Evolutionary conservation across 2,888 invertebrate species (phyloP).

Genomic region (Laspeyria flexula): DNA sequence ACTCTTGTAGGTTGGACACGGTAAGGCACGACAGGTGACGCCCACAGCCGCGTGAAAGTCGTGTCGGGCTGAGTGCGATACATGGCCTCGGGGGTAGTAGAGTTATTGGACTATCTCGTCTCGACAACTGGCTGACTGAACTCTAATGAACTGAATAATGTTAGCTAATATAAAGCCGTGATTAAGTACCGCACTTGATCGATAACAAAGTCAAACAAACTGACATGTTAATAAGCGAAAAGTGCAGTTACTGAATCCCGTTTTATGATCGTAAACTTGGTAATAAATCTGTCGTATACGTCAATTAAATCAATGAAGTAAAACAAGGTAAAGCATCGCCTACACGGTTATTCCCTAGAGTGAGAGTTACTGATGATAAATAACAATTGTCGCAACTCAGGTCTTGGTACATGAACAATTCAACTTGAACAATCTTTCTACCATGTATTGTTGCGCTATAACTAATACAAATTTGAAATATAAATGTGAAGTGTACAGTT

Average conservation of each 20-base stretch:
- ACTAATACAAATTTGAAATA: background rate
- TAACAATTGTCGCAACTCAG: constrained; percentile 28
- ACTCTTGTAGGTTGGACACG: constrained; percentile 43
- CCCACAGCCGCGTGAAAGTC: constrained; percentile 70
- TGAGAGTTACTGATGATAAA: constrained; percentile 16
- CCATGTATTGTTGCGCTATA: background rate
- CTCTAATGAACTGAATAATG: constrained; percentile 43
- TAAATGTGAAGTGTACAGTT: constrained; percentile 3
- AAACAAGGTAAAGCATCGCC: constrained; percentile 9
- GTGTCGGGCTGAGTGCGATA: constrained; percentile 44
- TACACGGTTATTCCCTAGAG: constrained; percentile 2
- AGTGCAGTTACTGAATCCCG: constrained; percentile 3
- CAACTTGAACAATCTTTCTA: constrained; percentile 9
- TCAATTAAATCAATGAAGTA: background rate
- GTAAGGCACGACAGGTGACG: constrained; percentile 70
- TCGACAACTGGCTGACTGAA: constrained; percentile 28
- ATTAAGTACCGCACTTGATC: constrained; percentile 6
- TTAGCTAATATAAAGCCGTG: constrained; percentile 7
- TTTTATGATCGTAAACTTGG: background rate
- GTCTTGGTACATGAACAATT: constrained; percentile 11
- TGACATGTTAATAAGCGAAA: constrained; percentile 6
- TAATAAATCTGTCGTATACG: constrained; percentile 1
- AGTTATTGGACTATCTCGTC: constrained; percentile 42
- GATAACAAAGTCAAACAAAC: constrained; percentile 3
- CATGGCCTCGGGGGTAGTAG: constrained; percentile 45